Percentiles rank a stretch among this genome's conserved stretches.
These are phyloP conservation scores for Nixonia krombeini DNA, from an alignment of 1,140 invertebrate species.

Conservation along the genomic window DNA sequence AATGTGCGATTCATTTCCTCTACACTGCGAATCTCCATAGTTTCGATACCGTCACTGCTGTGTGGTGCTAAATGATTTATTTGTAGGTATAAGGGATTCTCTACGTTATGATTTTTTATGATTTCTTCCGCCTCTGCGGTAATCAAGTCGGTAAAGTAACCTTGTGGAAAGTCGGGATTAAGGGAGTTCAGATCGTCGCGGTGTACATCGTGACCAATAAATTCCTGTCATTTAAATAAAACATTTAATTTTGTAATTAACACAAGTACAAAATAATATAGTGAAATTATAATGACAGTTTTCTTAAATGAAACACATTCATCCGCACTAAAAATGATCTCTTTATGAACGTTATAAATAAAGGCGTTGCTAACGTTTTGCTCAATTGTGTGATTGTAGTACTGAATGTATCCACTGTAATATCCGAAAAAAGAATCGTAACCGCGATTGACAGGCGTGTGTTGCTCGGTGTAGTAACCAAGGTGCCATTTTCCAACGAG, in stretches of 20 bases:
- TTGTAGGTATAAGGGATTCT: slow-evolving; percentile 75
- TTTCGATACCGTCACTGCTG: slow-evolving; percentile 58
- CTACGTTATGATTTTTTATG: slow-evolving; percentile 71
- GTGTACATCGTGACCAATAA: slow-evolving; percentile 73
- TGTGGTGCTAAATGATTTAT: slow-evolving; percentile 76
- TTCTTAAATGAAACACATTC: too few relatives aligned
- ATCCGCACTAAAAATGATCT: too few relatives aligned
- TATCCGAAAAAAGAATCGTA: slow-evolving; percentile 79
- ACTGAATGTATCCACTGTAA: slow-evolving; percentile 75
- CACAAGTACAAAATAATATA: too few relatives aligned
- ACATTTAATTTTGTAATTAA: too few relatives aligned
- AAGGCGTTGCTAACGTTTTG: slow-evolving; percentile 66
- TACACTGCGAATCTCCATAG: slow-evolving; percentile 42
- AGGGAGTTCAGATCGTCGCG: slow-evolving; percentile 53
- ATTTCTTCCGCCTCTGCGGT: slow-evolving; percentile 73
- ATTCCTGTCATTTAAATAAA: slow-evolving; percentile 33
- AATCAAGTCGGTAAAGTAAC: slow-evolving; percentile 75
- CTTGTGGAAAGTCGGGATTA: slow-evolving; percentile 40
- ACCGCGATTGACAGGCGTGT: slow-evolving; percentile 75
- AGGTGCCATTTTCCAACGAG: slow-evolving; percentile 71
- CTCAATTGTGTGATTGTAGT: slow-evolving; percentile 69
- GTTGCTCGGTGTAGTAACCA: slow-evolving; percentile 61
- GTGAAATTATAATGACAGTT: too few relatives aligned
- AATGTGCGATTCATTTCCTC: slow-evolving; percentile 73
- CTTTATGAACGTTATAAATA: too few relatives aligned